phyloP scores from a whole-genome alignment of 2,797 vertebrate genomes.

The Agapornis canus region DNA sequence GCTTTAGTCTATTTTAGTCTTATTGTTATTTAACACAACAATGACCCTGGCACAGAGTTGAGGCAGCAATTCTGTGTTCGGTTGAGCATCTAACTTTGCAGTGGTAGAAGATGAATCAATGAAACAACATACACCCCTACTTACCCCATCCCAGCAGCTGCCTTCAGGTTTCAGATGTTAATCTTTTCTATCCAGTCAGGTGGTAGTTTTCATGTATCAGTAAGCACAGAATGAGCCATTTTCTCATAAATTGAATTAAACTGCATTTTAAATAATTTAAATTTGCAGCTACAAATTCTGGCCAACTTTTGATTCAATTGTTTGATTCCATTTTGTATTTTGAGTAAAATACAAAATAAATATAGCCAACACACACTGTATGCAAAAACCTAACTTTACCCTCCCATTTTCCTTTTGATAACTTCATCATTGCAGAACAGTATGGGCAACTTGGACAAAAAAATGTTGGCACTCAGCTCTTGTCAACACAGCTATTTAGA shows the following conservation, averaged over 20 bases:
- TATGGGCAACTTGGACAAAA: background rate
- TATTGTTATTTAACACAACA: too few relatives aligned
- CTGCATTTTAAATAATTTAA: background rate
- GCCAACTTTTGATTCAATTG: background rate
- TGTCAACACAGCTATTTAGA: background rate
- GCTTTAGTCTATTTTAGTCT: rapidly evolving
- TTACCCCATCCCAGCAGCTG: background rate
- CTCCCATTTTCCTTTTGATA: background rate
- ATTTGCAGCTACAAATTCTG: background rate
- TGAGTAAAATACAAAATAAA: background rate
- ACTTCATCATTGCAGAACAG: background rate
- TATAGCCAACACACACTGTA: background rate
- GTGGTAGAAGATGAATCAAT: background rate
- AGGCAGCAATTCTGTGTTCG: background rate
- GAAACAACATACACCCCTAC: background rate
- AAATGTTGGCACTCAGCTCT: background rate
- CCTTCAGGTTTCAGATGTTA: background rate
- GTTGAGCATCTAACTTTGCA: background rate
- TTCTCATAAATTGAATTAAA: background rate
- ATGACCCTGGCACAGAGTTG: rapidly evolving
- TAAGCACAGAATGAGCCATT: background rate
- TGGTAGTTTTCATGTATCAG: background rate
- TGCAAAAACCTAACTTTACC: background rate
- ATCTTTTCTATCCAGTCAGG: background rate
- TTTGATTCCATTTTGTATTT: background rate